Conservation (phyloP, 2,888 invertebrate genomes). For the Tenthredo livida region DNA sequence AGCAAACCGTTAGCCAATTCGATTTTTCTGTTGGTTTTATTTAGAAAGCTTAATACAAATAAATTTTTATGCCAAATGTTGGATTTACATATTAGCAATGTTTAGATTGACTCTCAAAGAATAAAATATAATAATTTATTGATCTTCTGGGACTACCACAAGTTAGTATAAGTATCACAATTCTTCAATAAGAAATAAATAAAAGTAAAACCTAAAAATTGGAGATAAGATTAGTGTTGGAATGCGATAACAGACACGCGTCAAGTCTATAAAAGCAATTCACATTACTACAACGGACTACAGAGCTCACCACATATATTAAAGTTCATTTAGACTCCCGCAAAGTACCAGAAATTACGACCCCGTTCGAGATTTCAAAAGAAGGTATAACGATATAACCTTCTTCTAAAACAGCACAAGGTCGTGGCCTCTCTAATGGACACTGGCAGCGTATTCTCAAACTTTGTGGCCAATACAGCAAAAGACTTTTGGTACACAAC, state of each 20-base stretch:
- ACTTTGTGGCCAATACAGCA: background rate
- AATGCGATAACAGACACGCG: background rate
- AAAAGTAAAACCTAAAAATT: background rate
- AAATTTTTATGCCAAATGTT: background rate
- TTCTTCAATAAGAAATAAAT: background rate
- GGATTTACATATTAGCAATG: background rate
- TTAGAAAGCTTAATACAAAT: background rate
- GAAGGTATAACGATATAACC: background rate
- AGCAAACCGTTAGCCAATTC: background rate
- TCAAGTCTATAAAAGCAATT: no score
- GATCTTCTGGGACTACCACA: background rate
- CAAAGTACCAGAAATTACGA: background rate
- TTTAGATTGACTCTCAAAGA: background rate
- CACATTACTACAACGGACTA: background rate
- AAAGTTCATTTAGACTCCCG: background rate
- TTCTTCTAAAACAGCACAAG: background rate
- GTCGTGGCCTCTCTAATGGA: slow-evolving; percentile 3
- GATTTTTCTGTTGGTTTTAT: background rate
- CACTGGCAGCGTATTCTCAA: background rate
- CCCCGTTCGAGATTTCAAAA: background rate
- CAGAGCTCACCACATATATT: background rate
- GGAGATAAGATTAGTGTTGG: background rate
- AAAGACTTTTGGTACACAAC: background rate
- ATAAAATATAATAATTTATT: background rate
- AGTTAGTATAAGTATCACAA: background rate